Evolutionary conservation across 2,113 vertebrate species (phyloP).

Genomic region (Pelmatolapia mariae): DNA sequence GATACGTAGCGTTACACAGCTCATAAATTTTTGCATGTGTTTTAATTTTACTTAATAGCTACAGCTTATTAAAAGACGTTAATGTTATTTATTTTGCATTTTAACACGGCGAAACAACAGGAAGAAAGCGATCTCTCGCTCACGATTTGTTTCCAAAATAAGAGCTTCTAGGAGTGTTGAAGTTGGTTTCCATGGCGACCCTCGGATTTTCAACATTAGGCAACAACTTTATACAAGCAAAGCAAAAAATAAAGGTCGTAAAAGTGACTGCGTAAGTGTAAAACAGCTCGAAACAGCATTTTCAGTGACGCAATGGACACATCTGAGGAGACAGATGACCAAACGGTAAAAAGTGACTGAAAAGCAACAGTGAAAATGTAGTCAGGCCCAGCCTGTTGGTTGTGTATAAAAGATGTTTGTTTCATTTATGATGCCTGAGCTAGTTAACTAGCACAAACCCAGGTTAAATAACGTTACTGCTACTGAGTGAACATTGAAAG

Average conservation of each 20-base stretch:
- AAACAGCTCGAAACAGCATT: background rate
- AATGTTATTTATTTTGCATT: background rate
- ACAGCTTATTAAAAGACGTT: background rate
- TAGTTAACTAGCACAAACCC: rapidly evolving
- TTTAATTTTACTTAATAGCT: background rate
- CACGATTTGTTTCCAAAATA: background rate
- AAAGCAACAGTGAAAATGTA: background rate
- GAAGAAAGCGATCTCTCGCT: rapidly evolving
- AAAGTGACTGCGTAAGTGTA: background rate
- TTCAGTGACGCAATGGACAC: background rate
- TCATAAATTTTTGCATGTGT: rapidly evolving
- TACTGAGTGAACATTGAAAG: rapidly evolving
- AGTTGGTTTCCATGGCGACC: background rate
- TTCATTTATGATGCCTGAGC: background rate
- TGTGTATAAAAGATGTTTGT: rapidly evolving
- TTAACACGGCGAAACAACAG: background rate
- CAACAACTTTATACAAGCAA: background rate
- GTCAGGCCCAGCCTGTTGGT: background rate
- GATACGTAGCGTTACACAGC: background rate
- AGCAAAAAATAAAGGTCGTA: background rate
- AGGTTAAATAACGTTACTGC: background rate
- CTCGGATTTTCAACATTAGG: background rate
- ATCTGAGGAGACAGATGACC: background rate
- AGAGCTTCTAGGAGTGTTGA: background rate
- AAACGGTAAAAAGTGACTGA: background rate